Conservation (phyloP, 2,113 vertebrate genomes). For the Ictalurus punctatus region DNA sequence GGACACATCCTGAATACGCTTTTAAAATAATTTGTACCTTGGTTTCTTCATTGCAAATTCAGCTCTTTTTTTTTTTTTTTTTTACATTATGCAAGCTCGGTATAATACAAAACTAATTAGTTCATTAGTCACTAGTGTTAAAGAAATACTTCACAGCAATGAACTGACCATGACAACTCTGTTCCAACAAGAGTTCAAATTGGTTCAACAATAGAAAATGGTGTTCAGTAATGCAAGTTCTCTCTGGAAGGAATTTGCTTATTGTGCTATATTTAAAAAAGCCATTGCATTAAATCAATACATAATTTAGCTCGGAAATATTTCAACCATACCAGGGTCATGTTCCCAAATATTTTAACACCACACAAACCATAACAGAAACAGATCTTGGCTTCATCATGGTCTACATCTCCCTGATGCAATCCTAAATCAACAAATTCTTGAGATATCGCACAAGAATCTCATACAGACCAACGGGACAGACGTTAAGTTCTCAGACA, state of each 20-base stretch:
- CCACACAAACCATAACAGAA: no score
- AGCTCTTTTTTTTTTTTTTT: neutral
- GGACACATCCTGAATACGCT: neutral
- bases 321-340: no score
- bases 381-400: no score
- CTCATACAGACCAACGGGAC: neutral
- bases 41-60: neutral
- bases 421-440: no score
- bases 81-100: neutral
- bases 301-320: no score
- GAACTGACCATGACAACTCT: neutral
- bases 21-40: neutral
- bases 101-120: neutral
- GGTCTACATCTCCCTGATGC: no score
- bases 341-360: no score
- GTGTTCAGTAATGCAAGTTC: neutral
- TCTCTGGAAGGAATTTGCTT: no score
- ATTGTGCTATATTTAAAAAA: no score
- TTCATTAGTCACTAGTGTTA: neutral
- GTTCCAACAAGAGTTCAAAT: neutral
- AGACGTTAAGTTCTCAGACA: neutral
- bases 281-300: no score
- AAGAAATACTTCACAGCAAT: neutral
- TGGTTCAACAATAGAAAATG: neutral
- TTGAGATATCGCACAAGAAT: neutral